phyloP scores from a whole-genome alignment of 30 jellyfish, hydroid and myxozoan species.

The Nemopilema nomurai region DNA sequence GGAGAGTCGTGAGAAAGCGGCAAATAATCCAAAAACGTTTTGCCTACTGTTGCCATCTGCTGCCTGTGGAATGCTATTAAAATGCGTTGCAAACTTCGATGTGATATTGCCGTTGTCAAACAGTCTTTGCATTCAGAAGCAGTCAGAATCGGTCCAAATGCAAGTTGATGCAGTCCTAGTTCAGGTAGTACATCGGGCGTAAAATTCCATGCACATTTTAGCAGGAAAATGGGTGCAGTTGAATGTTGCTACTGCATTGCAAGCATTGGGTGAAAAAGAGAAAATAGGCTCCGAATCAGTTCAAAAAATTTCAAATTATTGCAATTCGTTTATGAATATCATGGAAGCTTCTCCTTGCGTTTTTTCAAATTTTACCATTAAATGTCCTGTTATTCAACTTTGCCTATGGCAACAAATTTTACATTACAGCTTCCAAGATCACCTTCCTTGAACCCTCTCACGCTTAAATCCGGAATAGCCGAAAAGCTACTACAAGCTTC shows the following conservation, averaged over 20 bases:
- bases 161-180: neutral
- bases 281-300: neutral
- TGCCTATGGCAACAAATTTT: neutral
- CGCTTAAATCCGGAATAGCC: neutral
- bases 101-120: conserved; percentile 16
- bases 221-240: neutral
- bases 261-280: neutral
- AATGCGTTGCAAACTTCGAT: conserved; percentile 22
- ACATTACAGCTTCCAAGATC: neutral
- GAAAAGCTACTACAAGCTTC: neutral
- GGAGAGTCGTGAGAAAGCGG: neutral
- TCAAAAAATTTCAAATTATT: too few relatives aligned
- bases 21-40: neutral
- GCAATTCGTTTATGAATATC: too few relatives aligned
- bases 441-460: neutral
- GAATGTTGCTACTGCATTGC: neutral
- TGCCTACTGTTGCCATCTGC: conserved; percentile 18
- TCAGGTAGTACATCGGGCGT: neutral
- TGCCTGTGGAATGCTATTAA: conserved; percentile 12
- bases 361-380: neutral
- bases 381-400: neutral
- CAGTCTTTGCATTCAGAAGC: conserved; percentile 21
- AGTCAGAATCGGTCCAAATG: neutral
- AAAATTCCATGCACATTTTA: neutral
- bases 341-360: neutral